phyloP scores from a whole-genome alignment of 2,797 vertebrate genomes.

The Petrocephalus schoutedeni region DNA sequence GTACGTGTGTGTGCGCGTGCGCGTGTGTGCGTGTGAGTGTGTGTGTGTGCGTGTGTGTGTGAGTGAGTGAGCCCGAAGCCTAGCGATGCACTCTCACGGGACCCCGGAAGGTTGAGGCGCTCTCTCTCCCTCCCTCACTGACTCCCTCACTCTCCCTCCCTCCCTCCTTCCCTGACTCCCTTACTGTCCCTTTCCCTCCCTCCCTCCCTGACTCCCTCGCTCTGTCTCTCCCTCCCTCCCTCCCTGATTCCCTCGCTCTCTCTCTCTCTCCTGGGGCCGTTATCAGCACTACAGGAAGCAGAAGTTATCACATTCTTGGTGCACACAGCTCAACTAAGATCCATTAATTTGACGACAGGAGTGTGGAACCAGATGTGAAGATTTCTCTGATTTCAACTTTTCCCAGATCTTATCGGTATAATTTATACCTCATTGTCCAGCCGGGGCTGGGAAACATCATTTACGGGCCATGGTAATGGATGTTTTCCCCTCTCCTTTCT shows the following conservation, averaged over 20 bases:
- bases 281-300: constrained; percentile 62
- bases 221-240: background rate
- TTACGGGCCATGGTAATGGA: constrained; percentile 38
- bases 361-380: constrained; percentile 86
- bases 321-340: constrained; percentile 66
- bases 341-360: constrained; percentile 78
- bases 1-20: constrained; percentile 14
- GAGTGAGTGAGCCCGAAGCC: background rate
- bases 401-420: constrained; percentile 76
- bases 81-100: constrained; percentile 2
- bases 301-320: constrained; percentile 71
- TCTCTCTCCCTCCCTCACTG: no score
- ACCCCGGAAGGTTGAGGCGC: background rate
- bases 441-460: constrained; percentile 66
- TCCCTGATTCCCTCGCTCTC: background rate
- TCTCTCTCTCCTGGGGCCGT: constrained; percentile 37
- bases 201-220: no score
- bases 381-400: constrained; percentile 73
- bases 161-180: no score
- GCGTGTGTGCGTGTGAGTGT: background rate
- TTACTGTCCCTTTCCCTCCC: background rate
- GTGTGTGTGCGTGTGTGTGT: background rate
- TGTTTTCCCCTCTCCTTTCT: constrained; percentile 29
- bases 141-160: no score
- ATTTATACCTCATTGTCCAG: constrained; percentile 75